Base-by-base conservation (phyloP, 2,888 invertebrate species). In the Abscondita cerata region DNA sequence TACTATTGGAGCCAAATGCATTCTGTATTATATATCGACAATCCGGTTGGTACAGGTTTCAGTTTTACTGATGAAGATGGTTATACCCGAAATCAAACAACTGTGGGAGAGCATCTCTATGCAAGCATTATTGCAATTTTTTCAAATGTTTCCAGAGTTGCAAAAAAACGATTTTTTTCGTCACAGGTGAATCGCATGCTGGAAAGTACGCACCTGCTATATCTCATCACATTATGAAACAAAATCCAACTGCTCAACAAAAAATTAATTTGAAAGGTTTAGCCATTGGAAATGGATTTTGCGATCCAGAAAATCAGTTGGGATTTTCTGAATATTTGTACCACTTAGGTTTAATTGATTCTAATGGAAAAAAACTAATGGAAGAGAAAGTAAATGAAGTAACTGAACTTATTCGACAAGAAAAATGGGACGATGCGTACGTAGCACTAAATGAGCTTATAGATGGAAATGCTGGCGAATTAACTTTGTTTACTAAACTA, bases 11-110 rank as follows among this genome's bases (percentile, higher is more conserved):
- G 88, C 56, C 80, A 85, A 38, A 87, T 87, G 9, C 92, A 93
- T 77, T 89, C 90, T 70, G 80, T 96, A 40, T n/a, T n/a, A n/a
- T n/a, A n/a, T n/a, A n/a, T n/a, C n/a, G n/a, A n/a, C n/a, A n/a
- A n/a, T n/a, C n/a, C 96, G 0, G 96, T 93, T 0, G 95, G 95
- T 1, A 91, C 95, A 1, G 96, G 96, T 0, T 97, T 90, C 76
- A 96, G 96, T 80, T 96, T 94, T 73, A 95, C 96, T 0, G 87
- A 89, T 13, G 87, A 89, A 15, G 84, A 80, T 56, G 95, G 96
- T 0, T 96, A 91, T 79, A 91, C 91, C 8, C 86, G 82, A 3
- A 89, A 92, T 77, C 90, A 96, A 79, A 87, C 85, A 0, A 88
- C 90, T 75, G 92, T 96, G 1, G 95, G 91, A 0, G 84, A 86